Evolutionary conservation across 2,888 invertebrate genomes (phyloP).

Genomic region (Hesperia comma): DNA sequence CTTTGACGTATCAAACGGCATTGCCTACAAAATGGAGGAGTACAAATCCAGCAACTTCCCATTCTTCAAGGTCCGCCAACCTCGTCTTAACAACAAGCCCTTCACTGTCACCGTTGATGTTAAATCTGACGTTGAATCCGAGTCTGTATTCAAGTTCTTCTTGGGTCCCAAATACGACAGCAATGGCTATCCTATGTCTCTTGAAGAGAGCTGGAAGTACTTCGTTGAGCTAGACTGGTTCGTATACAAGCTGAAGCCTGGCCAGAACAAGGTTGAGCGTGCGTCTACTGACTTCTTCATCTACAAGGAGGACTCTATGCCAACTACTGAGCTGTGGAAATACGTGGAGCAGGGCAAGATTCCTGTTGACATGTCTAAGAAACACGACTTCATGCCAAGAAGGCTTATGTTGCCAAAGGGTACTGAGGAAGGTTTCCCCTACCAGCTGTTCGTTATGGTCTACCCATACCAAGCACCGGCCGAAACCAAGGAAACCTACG

Average conservation of each 20-base stretch:
- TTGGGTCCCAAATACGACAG: slow-evolving; percentile 88
- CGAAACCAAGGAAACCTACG: slow-evolving; percentile 56
- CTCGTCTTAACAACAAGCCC: slow-evolving; percentile 88
- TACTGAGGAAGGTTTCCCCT: slow-evolving; percentile 86
- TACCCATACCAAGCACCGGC: slow-evolving; percentile 78
- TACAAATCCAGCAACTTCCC: slow-evolving; percentile 63
- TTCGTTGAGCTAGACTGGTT: slow-evolving; percentile 86
- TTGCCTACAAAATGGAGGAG: slow-evolving; percentile 58
- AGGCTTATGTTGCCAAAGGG: slow-evolving; percentile 90
- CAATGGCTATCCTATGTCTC: slow-evolving; percentile 73
- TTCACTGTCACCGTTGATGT: slow-evolving; percentile 86
- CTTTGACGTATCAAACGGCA: slow-evolving; percentile 84
- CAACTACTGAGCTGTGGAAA: slow-evolving; percentile 84
- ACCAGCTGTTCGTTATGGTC: slow-evolving; percentile 86
- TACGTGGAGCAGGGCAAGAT: slow-evolving; percentile 81
- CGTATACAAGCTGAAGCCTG: slow-evolving; percentile 82
- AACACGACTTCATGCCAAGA: slow-evolving; percentile 86
- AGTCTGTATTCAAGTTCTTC: slow-evolving; percentile 86
- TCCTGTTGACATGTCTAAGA: slow-evolving; percentile 78
- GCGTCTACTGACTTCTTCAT: slow-evolving; percentile 86
- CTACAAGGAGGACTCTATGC: slow-evolving; percentile 85
- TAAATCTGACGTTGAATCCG: slow-evolving; percentile 82
- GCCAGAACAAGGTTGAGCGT: slow-evolving; percentile 86
- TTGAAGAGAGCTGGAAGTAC: slow-evolving; percentile 83
- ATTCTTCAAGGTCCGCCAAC: slow-evolving; percentile 84